Base-by-base conservation (phyloP, 2,113 vertebrate species). In the Choloepus hoffmanni region DNA sequence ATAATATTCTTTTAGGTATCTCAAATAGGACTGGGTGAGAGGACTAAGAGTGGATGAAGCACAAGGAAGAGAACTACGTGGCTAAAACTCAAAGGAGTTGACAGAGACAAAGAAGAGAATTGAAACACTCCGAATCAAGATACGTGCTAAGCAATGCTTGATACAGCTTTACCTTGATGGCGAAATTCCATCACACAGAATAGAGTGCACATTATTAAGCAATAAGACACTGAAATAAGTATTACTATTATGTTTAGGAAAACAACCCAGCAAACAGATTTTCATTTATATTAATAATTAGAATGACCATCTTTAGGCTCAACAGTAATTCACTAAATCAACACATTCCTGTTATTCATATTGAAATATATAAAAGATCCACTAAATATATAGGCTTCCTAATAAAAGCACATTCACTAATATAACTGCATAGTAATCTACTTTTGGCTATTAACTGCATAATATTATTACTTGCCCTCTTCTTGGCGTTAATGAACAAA, bases 401-500 rank as follows among this genome's bases (percentile, higher is more conserved):
- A 33, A 24, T 45, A 95, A 8, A 30, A 48, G 30, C 48, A 58
- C 16, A 84, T 9, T 90, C 53, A 87, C 21, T 40, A 43, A 53
- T 24, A 62, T 2, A 68, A 65, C 63, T 67, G 63, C 7, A 50
- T 23, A 77, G 36, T 16, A 43, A 76, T 70, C 63, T 62, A 6
- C 43, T 43, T 89, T 78, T 11, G 90, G 13, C 40, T 88, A 26
- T 87, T 50, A 90, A 15, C 26, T 53, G 4, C 50, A 28, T 36
- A 65, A 68, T 60, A 40, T 50, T 95, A 62, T 85, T 48, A 68
- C 50, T 43, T 83, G 53, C 21, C n/a, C 33, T 63, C 70, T 53
- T 83, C 85, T 82, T 79, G 23, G 65, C n/a, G 85, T 48, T 63
- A 28, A 55, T 70, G 15, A 85, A 90, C 78, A 85, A 78, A 89